phyloP scores from a whole-genome alignment of 2,888 invertebrate species.

The Tipula lateralis region DNA sequence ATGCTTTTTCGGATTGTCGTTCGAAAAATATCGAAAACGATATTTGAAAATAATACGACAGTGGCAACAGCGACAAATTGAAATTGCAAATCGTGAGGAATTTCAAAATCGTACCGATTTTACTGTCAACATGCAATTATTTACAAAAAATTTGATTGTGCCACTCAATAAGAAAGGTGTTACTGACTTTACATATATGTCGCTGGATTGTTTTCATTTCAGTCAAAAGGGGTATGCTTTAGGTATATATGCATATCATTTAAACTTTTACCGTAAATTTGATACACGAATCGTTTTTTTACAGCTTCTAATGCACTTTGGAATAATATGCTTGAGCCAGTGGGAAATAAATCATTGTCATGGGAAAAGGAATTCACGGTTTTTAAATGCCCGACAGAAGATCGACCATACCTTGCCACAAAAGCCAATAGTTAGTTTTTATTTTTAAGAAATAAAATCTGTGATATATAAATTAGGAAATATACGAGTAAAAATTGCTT shows the following conservation, averaged over 20 bases:
- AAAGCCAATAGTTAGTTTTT: constrained; percentile 40
- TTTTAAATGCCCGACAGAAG: constrained; percentile 43
- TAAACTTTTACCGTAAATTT: neutral
- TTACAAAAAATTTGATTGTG: constrained; percentile 47
- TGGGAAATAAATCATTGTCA: constrained; percentile 49
- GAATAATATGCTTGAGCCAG: constrained; percentile 58
- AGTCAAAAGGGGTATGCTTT: constrained; percentile 57
- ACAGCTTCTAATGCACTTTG: constrained; percentile 54
- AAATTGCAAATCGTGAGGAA: constrained; percentile 49
- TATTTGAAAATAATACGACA: constrained; percentile 50
- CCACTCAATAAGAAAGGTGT: constrained; percentile 47
- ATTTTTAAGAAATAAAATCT: neutral
- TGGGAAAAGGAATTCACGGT: constrained; percentile 40
- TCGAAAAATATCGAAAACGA: constrained; percentile 41
- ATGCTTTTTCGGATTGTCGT: constrained; percentile 52
- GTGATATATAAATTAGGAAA: neutral
- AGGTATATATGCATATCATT: constrained; percentile 46
- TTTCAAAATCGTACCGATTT: constrained; percentile 52
- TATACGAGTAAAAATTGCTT: neutral
- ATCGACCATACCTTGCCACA: constrained; percentile 44
- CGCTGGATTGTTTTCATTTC: constrained; percentile 60
- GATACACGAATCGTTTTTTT: constrained; percentile 30
- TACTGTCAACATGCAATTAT: constrained; percentile 54
- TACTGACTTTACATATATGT: constrained; percentile 53
- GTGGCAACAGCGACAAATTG: constrained; percentile 54